Evolutionary conservation across 2,888 invertebrate genomes (phyloP).

Genomic region (Saturnia japonica): DNA sequence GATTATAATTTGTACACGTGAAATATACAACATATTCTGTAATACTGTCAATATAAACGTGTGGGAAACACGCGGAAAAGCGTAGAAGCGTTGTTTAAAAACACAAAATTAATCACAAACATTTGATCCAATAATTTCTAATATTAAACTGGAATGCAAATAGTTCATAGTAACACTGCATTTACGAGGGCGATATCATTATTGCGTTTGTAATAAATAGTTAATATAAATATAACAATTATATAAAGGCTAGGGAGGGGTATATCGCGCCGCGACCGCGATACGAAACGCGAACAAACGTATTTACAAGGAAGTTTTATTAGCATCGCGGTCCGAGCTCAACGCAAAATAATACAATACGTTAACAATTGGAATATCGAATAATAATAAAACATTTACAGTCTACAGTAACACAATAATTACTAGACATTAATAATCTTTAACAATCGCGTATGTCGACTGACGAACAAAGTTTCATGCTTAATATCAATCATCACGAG

Average conservation of each 20-base stretch:
- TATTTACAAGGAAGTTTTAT: slow-evolving; percentile 1
- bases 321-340: not conserved
- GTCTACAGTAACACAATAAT: slow-evolving; percentile 8
- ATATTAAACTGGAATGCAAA: slow-evolving; percentile 76
- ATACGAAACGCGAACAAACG: not conserved
- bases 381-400: slow-evolving; percentile 8
- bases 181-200: slow-evolving; percentile 13
- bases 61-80: slow-evolving; percentile 27
- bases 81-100: slow-evolving; percentile 41
- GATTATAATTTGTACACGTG: slow-evolving; percentile 49
- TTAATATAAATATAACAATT: slow-evolving; percentile 40
- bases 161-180: slow-evolving; percentile 48
- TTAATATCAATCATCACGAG: not conserved
- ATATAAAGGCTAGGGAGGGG: not conserved
- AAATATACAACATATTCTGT: slow-evolving; percentile 28
- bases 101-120: slow-evolving; percentile 25
- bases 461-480: not conserved
- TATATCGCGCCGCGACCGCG: not conserved
- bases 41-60: slow-evolving; percentile 45
- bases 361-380: slow-evolving; percentile 15
- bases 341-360: not conserved
- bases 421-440: slow-evolving; percentile 5
- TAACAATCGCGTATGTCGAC: slow-evolving; percentile 5
- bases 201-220: slow-evolving; percentile 59
- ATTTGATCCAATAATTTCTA: slow-evolving; percentile 43